Conservation (phyloP, 2,797 vertebrate genomes). For the Ciconia nigra region DNA sequence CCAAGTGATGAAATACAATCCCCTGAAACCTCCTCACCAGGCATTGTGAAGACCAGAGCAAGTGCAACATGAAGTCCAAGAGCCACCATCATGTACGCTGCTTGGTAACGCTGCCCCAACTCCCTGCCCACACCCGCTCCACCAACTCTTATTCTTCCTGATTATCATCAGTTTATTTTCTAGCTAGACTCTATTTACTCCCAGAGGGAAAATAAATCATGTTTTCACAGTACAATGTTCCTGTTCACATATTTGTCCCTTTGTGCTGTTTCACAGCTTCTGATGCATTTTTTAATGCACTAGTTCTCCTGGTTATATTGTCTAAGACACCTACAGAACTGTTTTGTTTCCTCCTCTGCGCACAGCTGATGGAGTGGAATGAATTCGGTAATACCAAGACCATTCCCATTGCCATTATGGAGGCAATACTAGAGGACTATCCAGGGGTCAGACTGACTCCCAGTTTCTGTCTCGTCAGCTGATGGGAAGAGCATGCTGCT, state of each 20-base stretch:
- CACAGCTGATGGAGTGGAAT: neutral
- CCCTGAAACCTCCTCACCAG: neutral
- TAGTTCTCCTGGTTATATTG: neutral
- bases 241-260: neutral
- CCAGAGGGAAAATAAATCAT: neutral
- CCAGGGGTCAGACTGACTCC: neutral
- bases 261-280: neutral
- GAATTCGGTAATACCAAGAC: neutral
- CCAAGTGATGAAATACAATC: neutral
- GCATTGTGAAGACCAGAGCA: neutral
- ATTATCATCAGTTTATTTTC: neutral
- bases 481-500: slow-evolving; percentile 10
- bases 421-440: neutral
- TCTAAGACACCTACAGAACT: neutral
- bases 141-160: neutral
- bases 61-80: neutral
- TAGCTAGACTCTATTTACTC: neutral
- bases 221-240: neutral
- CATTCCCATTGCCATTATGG: neutral
- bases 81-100: neutral
- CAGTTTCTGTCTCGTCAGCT: neutral
- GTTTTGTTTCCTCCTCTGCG: neutral
- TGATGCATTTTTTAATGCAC: neutral
- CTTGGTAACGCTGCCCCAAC: neutral
- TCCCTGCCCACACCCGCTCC: neutral